phyloP scores from a whole-genome alignment of 2,113 vertebrate genomes.

The Holacanthus passer region DNA sequence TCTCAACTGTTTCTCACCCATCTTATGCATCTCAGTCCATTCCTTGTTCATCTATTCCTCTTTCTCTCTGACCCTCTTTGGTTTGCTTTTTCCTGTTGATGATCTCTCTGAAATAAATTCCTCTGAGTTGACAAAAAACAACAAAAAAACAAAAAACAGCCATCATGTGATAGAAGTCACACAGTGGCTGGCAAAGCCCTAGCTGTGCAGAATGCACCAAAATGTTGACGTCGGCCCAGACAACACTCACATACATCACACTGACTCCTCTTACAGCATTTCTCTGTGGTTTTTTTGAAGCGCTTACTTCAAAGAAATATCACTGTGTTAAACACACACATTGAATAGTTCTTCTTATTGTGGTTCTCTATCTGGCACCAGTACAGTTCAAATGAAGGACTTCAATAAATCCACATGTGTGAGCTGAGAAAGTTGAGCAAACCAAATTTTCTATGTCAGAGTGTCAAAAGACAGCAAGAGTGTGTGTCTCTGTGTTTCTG shows the following conservation, averaged over 20 bases:
- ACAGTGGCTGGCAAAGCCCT: constrained; percentile 69
- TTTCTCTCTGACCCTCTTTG: neutral
- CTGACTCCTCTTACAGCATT: neutral
- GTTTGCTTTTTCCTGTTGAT: constrained; percentile 25
- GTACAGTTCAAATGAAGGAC: neutral
- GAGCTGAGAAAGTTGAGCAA: constrained; percentile 14
- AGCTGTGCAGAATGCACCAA: constrained; percentile 54
- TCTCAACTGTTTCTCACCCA: neutral
- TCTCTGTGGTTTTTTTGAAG: neutral
- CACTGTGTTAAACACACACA: neutral
- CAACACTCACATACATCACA: neutral
- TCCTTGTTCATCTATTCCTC: constrained; percentile 47
- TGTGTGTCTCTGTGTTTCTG: neutral
- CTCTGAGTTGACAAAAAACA: constrained; percentile 64
- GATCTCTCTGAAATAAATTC: constrained; percentile 78
- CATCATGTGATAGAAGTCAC: constrained; percentile 87
- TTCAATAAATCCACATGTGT: neutral
- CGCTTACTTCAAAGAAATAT: constrained; percentile 1
- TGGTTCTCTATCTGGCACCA: neutral
- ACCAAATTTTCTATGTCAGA: constrained; percentile 7
- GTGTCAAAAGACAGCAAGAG: constrained; percentile 10
- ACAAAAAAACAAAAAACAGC: constrained; percentile 43
- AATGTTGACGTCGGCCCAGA: constrained; percentile 20
- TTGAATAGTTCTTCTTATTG: neutral
- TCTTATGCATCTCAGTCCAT: neutral